Base-by-base conservation (phyloP, 1,140 invertebrate genomes). In the Brachionus asplanchnoidis region DNA sequence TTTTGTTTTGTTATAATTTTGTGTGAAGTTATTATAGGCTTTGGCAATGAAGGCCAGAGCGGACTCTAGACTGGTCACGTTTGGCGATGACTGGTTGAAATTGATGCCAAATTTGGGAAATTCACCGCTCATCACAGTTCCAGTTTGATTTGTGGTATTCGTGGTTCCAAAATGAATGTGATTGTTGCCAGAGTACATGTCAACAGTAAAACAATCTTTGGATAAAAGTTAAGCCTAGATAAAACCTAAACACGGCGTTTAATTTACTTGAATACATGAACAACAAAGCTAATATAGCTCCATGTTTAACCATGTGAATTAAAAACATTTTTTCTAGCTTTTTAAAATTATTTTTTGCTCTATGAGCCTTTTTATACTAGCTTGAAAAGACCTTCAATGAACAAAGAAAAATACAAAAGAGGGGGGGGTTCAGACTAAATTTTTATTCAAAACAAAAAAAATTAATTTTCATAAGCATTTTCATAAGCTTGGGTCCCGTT, bases 201-300 rank as follows among this genome's bases (percentile, higher is more conserved):
- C 68, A 73, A 73, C 36, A 73, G 32, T 73, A 42, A 73, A 73
- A 42, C 68, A 73, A 73, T 44, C 68, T 73, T 44, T 42, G 32
- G n/a, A 73, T 20, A 73, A 73, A 73, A 73, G 20, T 20, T 40
- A 73, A 17, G 17, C 40, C 17, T 73, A 73, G 36, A 9, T 2
- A 1, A 70, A 36, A n/a, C n/a, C 8, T 42, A 42, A 42, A 17
- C 28, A 17, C 44, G 36, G 28, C 20, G 32, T 3, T 32, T 14
- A 20, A 73, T 7, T 73, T 73, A 73, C 68, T 73, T 73, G 68
- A 3, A 8, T n/a, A n/a, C 14, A 73, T 23, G 32, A 73, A n/a
- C 9, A 73, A 11, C 36, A 73, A 73, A 44, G 68, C 68, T 40
- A 73, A 73, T 2, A 73, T 9, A 42, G 17, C 53, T 60, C 53